These are phyloP conservation scores for Apis laboriosa DNA, from an alignment of 1,140 invertebrate genomes.

Conservation along the genomic window DNA sequence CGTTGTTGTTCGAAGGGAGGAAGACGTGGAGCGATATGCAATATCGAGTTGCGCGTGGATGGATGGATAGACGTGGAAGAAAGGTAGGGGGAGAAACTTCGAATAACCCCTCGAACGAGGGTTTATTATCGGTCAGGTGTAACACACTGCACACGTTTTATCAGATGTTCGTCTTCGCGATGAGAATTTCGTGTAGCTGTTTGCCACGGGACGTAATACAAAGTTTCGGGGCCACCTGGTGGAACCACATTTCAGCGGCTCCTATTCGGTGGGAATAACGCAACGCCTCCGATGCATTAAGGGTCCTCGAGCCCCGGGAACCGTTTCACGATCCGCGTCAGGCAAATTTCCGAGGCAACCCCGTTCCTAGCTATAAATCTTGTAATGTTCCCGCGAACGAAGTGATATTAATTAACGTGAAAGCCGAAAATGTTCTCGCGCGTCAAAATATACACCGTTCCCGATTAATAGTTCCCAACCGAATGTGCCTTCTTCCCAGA, in stretches of 20 bases:
- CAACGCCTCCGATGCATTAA: slow-evolving; percentile 17
- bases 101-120: slow-evolving; percentile 3
- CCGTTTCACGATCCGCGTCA: slow-evolving; percentile 35
- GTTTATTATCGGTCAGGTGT: slow-evolving; percentile 31
- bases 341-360: slow-evolving; percentile 49
- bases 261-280: slow-evolving; percentile 12
- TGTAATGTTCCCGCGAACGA: slow-evolving; percentile 52
- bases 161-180: slow-evolving; percentile 21
- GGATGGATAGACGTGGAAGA: not conserved
- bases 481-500: not conserved
- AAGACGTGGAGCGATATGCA: not conserved
- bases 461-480: not conserved
- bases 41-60: not conserved
- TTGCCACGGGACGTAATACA: not conserved
- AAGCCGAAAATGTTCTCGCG: slow-evolving; percentile 39
- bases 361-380: slow-evolving; percentile 46
- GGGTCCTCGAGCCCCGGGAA: slow-evolving; percentile 7
- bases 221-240: slow-evolving; percentile 44
- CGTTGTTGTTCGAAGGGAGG: not conserved
- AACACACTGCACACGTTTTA: too few relatives aligned
- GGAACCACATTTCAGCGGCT: slow-evolving; percentile 1
- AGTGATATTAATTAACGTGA: slow-evolving; percentile 65
- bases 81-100: not conserved
- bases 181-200: slow-evolving; percentile 27
- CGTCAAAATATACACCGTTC: slow-evolving; percentile 4